Evolutionary conservation across 2,797 vertebrate genomes (phyloP).

Genomic region (Phaenicophaeus curvirostris): DNA sequence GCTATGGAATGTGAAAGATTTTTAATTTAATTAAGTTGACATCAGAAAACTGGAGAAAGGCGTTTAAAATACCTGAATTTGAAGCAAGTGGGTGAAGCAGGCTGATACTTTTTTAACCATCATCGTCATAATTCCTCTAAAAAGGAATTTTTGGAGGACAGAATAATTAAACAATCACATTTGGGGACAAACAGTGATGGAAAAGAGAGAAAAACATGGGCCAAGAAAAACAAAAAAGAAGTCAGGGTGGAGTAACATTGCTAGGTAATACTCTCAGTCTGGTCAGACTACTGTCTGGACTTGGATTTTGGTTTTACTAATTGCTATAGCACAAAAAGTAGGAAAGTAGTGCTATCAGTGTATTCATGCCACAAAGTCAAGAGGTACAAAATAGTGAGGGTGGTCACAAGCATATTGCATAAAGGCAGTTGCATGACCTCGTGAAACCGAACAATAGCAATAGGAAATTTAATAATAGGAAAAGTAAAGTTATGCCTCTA

Average conservation of each 20-base stretch:
- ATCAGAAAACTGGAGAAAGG: neutral
- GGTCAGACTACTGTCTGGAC: neutral
- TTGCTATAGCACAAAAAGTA: neutral
- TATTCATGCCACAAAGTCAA: neutral
- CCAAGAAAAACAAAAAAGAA: neutral
- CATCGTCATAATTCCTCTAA: neutral
- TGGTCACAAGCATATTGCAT: neutral
- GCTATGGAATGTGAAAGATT: neutral
- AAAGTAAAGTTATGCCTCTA: neutral
- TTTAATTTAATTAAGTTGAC: neutral
- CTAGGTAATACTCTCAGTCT: neutral
- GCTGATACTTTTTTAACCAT: neutral
- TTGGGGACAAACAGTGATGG: neutral
- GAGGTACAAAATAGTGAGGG: neutral
- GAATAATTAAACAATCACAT: neutral
- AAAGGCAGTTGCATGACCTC: neutral
- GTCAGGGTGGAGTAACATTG: neutral
- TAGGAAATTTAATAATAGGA: neutral
- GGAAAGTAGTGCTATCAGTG: neutral
- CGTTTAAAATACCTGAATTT: neutral
- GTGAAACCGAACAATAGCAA: neutral
- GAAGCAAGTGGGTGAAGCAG: neutral
- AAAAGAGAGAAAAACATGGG: neutral
- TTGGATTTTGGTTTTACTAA: neutral
- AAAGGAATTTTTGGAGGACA: neutral